Evolutionary conservation across 2,113 vertebrate species (phyloP), one percentile per base, ranked within the genome.

Genomic region (Noctilio leporinus): DNA sequence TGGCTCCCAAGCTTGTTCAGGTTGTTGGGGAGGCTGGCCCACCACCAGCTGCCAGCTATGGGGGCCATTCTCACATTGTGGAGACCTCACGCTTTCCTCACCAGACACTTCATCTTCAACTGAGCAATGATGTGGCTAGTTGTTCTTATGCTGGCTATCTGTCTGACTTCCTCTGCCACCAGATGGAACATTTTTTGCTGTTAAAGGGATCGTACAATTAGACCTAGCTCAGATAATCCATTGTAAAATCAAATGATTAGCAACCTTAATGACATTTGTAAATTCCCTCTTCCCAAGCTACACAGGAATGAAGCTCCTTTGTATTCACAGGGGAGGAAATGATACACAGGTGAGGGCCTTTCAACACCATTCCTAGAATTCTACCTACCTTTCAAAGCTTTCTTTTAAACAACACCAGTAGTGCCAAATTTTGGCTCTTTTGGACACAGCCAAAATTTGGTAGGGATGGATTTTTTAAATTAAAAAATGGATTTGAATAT

Each of bases 141-240:
- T 7, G 30, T 91, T 94, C 72, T 69, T 47, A 43, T 5, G 24
- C 59, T 67, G 51, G 33, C 28, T 64, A 22, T 80, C 70, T 83
- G 14, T 86, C 53, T 91, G 49, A 69, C 69, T 91, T 86, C 45
- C 85, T 65, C 57, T 65, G 40, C 47, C 86, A 83, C 33, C 72
- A 96, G 49, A 90, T 65, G 91, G 53, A 92, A 95, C 89, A 81
- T 24, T 45, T 35, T 83, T 26, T 84, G 53, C 43, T 84, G 64
- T 90, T 40, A 55, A 62, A 92, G 76, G n/a, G 11, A 47, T 92
- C 77, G 9, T 90, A 33, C 33, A 70, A 75, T 87, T 86, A 90
- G 76, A 49, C 5, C 35, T 67, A 40, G 16, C 28, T 49, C 17
- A 73, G 35, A 28, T 67, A 86, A 22, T 90, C n/a, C 70, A 59